Evolutionary conservation across 2,888 invertebrate genomes (phyloP).

Genomic region (Caenorhabditis zanzibari): DNA sequence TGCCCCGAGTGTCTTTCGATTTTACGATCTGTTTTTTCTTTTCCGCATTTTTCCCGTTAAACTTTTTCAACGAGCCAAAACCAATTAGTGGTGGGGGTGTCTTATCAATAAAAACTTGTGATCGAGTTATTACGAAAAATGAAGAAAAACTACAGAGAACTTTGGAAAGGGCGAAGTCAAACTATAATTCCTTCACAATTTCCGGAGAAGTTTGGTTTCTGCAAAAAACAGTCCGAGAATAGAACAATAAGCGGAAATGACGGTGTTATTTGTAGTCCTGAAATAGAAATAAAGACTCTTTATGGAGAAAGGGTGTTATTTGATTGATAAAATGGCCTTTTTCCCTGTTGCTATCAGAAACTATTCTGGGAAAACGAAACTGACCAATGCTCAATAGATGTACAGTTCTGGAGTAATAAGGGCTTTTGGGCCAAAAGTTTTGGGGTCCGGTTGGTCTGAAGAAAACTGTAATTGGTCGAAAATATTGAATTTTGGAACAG

Average conservation of each 20-base stretch:
- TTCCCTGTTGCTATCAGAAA: not conserved
- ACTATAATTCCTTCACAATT: constrained; percentile 8
- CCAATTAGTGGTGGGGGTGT: constrained; percentile 1
- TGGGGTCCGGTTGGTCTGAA: too few relatives aligned
- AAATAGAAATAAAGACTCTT: constrained; percentile 21
- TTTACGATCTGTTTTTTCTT: constrained; percentile 19
- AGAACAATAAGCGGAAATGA: constrained; percentile 1
- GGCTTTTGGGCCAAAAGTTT: too few relatives aligned
- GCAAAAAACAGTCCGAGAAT: constrained; percentile 6
- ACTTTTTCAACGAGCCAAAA: constrained; percentile 29
- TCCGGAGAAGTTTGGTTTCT: constrained; percentile 9
- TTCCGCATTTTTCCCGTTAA: not conserved
- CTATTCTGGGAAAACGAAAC: constrained; percentile 18
- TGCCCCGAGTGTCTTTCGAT: constrained; percentile 17
- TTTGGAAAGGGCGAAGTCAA: not conserved
- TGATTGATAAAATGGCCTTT: constrained; percentile 19
- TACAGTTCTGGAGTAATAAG: too few relatives aligned
- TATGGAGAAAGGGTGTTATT: constrained; percentile 7
- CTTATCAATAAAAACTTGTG: constrained; percentile 37
- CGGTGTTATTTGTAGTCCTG: not conserved
- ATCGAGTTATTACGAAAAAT: not conserved
- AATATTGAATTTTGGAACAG: too few relatives aligned
- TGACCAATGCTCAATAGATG: constrained; percentile 32
- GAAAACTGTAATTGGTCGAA: too few relatives aligned
- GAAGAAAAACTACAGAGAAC: constrained; percentile 35